Evolutionary conservation across 2,888 invertebrate species (phyloP), one percentile per base, ranked within the genome.

Genomic region (Imbricaverruca yamaguchii): DNA sequence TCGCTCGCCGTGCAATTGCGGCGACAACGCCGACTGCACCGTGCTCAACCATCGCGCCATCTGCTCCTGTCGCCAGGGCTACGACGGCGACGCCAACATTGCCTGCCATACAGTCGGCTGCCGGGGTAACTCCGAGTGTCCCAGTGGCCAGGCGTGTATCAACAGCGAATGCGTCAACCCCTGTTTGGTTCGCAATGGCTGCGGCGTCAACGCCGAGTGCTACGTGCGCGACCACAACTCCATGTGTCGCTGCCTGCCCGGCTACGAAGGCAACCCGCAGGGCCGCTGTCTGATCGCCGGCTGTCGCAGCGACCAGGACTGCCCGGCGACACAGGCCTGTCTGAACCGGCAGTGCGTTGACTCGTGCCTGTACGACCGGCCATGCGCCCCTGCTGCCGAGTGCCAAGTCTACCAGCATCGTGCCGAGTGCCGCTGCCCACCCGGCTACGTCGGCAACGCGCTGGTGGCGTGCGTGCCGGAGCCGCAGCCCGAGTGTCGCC

Each of bases 1-100:
- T 86, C 90, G 93, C 84, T 93, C 94, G 85, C 95, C 95, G 21
- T 96, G 96, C 87, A 93, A 93, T 85, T 96, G 96, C 86, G 96
- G 96, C 81, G 90, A 83, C 80, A 93, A 95, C 85, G 93, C 95
- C 67, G 91, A 92, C 84, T 96, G 96, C 85, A 90, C 91, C 83
- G 92, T 96, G 11, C 91, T 91, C 83, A 92, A 94, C 85, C 96
- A 96, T 86, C 91, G 94, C 83, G 95, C 95, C 3, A 91, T 93
- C 65, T 96, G 96, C 87, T 93, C 94, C 7, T 96, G 96, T 86
- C 90, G 91, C 85, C 91, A 92, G 85, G 95, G 94, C 61, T 94
- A 90, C 86, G 93, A 94, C 86, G 96, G 96, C 79, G 93, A 96
- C 88, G 95, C 96, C 6, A 93, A 95, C 86, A 90, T 92, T 61